Evolutionary conservation across 2,797 vertebrate species (phyloP).

Genomic region (Pangasius larnaudii): DNA sequence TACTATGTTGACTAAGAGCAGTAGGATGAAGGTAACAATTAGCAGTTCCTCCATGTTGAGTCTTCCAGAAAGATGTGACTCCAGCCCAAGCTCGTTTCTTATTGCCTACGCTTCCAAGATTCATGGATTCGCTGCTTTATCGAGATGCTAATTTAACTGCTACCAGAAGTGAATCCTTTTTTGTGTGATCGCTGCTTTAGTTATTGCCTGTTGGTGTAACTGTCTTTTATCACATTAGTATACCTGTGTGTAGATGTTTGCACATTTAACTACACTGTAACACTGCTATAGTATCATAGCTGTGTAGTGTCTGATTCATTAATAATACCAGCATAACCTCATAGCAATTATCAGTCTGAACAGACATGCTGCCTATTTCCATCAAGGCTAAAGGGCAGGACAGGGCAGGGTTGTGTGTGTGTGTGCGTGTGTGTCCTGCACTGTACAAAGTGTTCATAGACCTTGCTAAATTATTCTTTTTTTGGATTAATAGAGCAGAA

Average conservation of each 20-base stretch:
- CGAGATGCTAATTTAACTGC: neutral
- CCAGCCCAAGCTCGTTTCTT: neutral
- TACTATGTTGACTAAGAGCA: neutral
- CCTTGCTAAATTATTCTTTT: neutral
- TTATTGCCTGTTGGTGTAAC: neutral
- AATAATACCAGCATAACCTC: neutral
- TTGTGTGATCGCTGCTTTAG: neutral
- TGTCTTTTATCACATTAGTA: neutral
- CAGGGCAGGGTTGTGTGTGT: neutral
- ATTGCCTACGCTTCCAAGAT: neutral
- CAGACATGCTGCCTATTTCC: neutral
- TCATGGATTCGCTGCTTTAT: neutral
- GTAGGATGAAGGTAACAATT: neutral
- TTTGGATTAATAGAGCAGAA: neutral
- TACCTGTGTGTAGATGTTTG: neutral
- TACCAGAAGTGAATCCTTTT: neutral
- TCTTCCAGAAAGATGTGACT: neutral
- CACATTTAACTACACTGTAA: neutral
- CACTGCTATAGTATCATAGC: neutral
- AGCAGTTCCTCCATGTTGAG: neutral
- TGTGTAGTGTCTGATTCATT: neutral
- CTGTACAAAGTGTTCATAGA: neutral
- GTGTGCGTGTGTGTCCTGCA: neutral
- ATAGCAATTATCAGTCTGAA: slow-evolving; percentile 1
- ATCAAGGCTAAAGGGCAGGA: neutral